These are phyloP conservation scores for Gracilinanus agilis DNA, from an alignment of 2,113 vertebrate genomes.

Conservation along the genomic window DNA sequence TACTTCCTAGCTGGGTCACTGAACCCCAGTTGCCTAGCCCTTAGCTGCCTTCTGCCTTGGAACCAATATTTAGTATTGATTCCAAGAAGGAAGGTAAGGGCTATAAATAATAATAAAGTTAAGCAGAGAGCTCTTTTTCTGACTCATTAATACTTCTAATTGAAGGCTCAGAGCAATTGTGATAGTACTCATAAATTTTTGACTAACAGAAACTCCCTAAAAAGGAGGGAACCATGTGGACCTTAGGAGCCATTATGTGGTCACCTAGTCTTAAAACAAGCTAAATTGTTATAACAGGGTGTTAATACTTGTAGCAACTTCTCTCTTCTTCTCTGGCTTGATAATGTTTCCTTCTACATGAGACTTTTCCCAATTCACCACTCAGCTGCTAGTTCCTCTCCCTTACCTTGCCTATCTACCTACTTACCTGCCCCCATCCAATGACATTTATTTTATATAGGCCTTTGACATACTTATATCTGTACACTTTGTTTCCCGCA, in stretches of 20 bases:
- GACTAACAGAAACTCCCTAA: not conserved
- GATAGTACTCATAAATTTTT: no score
- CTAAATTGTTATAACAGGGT: not conserved
- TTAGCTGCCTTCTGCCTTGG: no score
- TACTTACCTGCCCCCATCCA: not conserved
- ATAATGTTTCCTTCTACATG: not conserved
- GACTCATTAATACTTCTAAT: no score
- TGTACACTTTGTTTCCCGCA: not conserved
- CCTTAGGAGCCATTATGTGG: not conserved
- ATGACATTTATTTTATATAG: not conserved
- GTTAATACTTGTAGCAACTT: not conserved
- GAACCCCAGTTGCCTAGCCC: no score
- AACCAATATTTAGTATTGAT: no score
- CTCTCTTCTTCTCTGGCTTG: no score
- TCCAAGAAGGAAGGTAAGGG: no score
- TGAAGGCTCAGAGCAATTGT: no score
- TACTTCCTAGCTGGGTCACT: no score
- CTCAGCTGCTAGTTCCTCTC: not conserved
- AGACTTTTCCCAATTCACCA: not conserved
- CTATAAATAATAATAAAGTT: no score
- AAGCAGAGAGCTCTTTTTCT: no score
- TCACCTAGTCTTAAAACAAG: not conserved
- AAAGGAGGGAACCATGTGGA: not conserved
- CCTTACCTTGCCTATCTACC: not conserved
- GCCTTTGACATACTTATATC: not conserved